Evolutionary conservation across 2,888 invertebrate species (phyloP), one percentile per base, ranked within the genome.

Genomic region (Epinotia bilunana): DNA sequence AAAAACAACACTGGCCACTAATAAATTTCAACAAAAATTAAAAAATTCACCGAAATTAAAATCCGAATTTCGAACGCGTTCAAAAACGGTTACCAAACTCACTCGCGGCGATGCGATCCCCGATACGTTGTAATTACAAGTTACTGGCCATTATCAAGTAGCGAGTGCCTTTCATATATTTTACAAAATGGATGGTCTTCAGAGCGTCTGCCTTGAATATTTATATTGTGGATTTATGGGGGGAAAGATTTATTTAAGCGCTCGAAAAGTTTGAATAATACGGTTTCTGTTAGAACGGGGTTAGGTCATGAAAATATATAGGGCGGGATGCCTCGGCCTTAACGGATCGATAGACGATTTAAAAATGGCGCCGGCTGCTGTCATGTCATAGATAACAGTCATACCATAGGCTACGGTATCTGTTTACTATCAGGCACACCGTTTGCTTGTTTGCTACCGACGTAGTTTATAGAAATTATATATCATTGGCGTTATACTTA

Each of bases 121-220:
- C 39, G 81, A 87, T 75, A 83, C 81, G 85, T 88, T 82, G 89
- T 91, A 92, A 93, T 94, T 93, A 92, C 90, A 87, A 87, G 85
- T 88, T 90, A 90, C 89, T 57, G 88, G 89, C 91, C 91, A 93
- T 93, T 94, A 94, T 93, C 91, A 93, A 93, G 93, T 94, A 93
- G 91, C 92, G 84, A 87, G 82, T 86, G 86, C 84, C 91, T 91
- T 92, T 91, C 92, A 92, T 93, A 93, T 92, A 92, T 92, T 92
- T 92, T 90, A 92, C 90, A 89, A 89, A 92, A 92, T 91, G 91
- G 90, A 92, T 89, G 90, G 90, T 81, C 87, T 85, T 86, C 86
- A 86, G 83, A 80, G 86, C 85, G 85, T 87, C 85, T 83, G 84
- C 82, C 85, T 86, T 86, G 90, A 90, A 92, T 93, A 93, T 93